Evolutionary conservation across 2,797 vertebrate genomes (phyloP), one percentile per base, ranked within the genome.

Genomic region (Salarias fasciatus): DNA sequence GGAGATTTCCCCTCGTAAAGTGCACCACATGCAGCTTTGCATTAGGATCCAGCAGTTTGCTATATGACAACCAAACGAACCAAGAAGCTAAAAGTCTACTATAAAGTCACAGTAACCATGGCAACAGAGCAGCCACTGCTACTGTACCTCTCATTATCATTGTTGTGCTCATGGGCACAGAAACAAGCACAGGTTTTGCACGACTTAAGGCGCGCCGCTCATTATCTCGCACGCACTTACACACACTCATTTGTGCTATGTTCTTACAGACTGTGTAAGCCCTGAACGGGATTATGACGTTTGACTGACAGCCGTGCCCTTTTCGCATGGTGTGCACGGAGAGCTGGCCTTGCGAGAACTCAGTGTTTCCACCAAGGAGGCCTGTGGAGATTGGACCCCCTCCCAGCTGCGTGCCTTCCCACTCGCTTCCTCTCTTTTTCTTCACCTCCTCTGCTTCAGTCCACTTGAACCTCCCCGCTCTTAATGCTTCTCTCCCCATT

Each of bases 231-330:
- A 43, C 38, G 42, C 8, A 43, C n/a, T 5, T n/a, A 45, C 51
- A 37, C 28, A 42, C 33, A 30, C 33, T 35, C 4, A 30, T 41
- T 6, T 41, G 31, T 2, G 5, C 10, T 8, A 3, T 11, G 30
- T 31, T 24, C 13, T 12, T 4, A 9, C 8, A 41, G 10, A 3
- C 42, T 53, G 53, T 45, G 54, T 33, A 56, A 46, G 29, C 9
- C 9, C 33, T 30, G 42, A 14, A 9, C 44, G 13, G 56, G 68
- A 81, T 72, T 45, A 64, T 31, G 50, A 12, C 28, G 53, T 71
- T 58, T 85, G 64, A 85, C 24, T 86, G 86, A 69, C 82, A 79
- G 52, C 4, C 15, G n/a, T 65, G 78, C 62, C 85, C 80, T 86
- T 86, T 85, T 63, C 61, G 53, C n/a, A 12, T 15, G 8, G 56